These are phyloP conservation scores for Doryteuthis pealeii DNA, from an alignment of 1,140 invertebrate genomes.

Conservation along the genomic window DNA sequence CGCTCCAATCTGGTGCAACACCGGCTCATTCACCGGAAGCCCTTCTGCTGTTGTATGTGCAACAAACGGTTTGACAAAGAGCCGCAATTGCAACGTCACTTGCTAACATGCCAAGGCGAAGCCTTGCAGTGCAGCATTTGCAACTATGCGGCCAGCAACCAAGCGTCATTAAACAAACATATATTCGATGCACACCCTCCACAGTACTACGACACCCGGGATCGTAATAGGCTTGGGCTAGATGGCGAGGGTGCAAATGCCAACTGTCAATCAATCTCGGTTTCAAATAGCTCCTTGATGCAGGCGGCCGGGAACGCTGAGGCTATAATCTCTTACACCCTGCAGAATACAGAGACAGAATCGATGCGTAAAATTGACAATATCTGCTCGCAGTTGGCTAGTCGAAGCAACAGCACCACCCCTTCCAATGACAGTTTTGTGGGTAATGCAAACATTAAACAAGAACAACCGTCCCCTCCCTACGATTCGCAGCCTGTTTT, in stretches of 20 bases:
- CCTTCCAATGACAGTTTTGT: constrained; percentile 5
- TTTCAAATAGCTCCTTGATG: neutral
- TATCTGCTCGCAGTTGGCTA: constrained; percentile 36
- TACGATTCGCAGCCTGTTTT: constrained; percentile 15
- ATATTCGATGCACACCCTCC: constrained; percentile 40
- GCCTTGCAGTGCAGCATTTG: constrained; percentile 44
- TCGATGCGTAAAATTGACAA: constrained; percentile 34
- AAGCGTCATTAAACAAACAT: constrained; percentile 41
- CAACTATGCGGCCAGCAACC: constrained; percentile 38
- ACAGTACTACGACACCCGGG: constrained; percentile 29
- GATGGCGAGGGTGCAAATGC: constrained; percentile 1
- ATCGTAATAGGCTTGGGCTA: constrained; percentile 1
- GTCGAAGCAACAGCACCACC: constrained; percentile 14
- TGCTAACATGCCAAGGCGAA: constrained; percentile 43
- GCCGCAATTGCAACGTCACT: constrained; percentile 46
- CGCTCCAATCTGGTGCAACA: constrained; percentile 49
- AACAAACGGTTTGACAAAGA: constrained; percentile 46
- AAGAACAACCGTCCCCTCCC: constrained; percentile 35
- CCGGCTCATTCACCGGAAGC: constrained; percentile 43
- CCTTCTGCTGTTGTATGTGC: constrained; percentile 41
- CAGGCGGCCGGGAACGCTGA: neutral
- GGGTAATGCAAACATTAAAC: constrained; percentile 23
- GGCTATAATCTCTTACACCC: neutral
- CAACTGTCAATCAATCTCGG: neutral
- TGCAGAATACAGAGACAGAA: constrained; percentile 22